Base-by-base conservation (phyloP, 2,797 vertebrate species). In the Scomberomorus guttatus region DNA sequence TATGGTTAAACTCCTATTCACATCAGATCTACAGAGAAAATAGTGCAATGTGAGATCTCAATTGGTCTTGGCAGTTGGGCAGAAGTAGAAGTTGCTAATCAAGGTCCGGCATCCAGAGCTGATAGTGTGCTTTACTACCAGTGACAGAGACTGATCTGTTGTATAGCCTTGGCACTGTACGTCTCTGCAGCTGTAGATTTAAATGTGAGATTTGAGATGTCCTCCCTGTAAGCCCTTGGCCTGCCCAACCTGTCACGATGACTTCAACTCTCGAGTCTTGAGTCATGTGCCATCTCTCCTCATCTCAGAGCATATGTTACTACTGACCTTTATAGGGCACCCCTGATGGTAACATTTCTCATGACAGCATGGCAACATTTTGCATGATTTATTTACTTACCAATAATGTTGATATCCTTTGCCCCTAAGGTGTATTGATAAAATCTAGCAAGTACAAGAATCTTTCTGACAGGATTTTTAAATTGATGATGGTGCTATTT, bases 271-370 rank as follows among this genome's bases (percentile, higher is more conserved):
- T 48, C n/a, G 42, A 77, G 76, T 72, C 75, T 83, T 72, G 61
- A 85, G 52, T 87, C 76, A 79, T 67, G 65, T 75, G 63, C 66
- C 77, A 50, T 62, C 80, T 67, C 80, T 77, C 79, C 52, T 83
- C 87, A 87, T 87, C 76, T 86, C 65, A 42, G 72, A 59, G 52
- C 81, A 87, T 82, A 88, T 84, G 81, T 77, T 85, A 80, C 71
- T 67, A 13, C 72, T 87, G 89, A 92, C 87, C 83, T 91, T 92
- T 89, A 79, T 84, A 82, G 76, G 70, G 75, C 81, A 82, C 8
- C 59, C 12, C 18, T 79, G 54, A 79, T 56, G 55, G 48, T 52
- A 78, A 65, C 83, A 87, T 88, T 86, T 80, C 32, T 83, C 81
- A 54, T 78, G 86, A 84, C 84, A 87, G 69, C 39, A 27, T 27